These are phyloP conservation scores for Catamblyrhynchus diadema DNA, from an alignment of 2,797 vertebrate species.

Conservation along the genomic window DNA sequence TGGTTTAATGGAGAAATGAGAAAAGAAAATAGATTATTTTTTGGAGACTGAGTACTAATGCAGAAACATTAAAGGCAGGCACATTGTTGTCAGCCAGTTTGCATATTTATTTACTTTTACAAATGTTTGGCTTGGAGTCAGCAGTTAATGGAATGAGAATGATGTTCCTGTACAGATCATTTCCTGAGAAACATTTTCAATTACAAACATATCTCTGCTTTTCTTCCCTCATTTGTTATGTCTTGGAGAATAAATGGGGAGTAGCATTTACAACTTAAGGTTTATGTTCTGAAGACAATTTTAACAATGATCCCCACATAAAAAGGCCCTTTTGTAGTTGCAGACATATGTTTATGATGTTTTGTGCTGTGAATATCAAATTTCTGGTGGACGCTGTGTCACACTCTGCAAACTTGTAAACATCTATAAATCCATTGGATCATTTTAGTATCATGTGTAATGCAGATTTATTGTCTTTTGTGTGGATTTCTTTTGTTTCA, in stretches of 20 bases:
- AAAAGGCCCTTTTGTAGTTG: constrained; percentile 62
- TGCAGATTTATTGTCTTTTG: constrained; percentile 66
- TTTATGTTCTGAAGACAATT: constrained; percentile 73
- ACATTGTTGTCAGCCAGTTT: constrained; percentile 68
- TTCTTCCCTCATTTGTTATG: constrained; percentile 73
- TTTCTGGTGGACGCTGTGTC: constrained; percentile 63
- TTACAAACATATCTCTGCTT: constrained; percentile 76
- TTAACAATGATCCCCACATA: constrained; percentile 53
- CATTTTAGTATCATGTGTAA: constrained; percentile 65
- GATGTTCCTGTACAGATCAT: constrained; percentile 76
- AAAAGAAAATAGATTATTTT: constrained; percentile 62
- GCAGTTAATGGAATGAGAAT: constrained; percentile 80
- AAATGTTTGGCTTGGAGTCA: constrained; percentile 79
- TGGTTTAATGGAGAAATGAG: constrained; percentile 70
- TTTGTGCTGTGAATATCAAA: constrained; percentile 59
- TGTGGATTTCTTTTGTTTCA: constrained; percentile 62
- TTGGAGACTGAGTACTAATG: constrained; percentile 71
- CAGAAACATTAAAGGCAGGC: constrained; percentile 64
- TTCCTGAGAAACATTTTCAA: constrained; percentile 81
- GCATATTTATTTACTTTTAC: constrained; percentile 79
- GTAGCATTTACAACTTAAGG: constrained; percentile 65
- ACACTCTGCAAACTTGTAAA: constrained; percentile 60
- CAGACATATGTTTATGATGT: constrained; percentile 66
- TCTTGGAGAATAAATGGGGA: constrained; percentile 69
- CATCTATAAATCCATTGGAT: constrained; percentile 61